Evolutionary conservation across 1,140 invertebrate species (phyloP).

Genomic region (Ganaspis sp.): DNA sequence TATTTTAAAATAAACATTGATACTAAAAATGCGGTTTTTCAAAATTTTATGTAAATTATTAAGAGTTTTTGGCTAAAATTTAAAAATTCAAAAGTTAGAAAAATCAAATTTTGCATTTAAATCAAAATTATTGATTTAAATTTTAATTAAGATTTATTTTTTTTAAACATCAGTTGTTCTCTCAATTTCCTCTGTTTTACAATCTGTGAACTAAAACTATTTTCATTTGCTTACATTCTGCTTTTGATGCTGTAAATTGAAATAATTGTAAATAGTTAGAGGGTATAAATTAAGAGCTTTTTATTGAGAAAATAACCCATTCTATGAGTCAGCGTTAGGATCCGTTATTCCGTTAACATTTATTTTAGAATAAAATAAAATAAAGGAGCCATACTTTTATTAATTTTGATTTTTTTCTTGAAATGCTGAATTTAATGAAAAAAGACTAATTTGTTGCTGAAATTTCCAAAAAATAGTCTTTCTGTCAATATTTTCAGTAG

Average conservation of each 20-base stretch:
- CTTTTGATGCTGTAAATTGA: not conserved
- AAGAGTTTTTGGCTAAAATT: too few relatives aligned
- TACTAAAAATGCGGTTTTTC: too few relatives aligned
- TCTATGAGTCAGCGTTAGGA: constrained; percentile 1
- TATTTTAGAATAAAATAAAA: not conserved
- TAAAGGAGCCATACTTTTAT: not conserved
- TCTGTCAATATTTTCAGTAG: too few relatives aligned
- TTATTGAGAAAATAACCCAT: not conserved
- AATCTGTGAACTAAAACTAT: not conserved
- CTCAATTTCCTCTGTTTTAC: not conserved
- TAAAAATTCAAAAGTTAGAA: too few relatives aligned
- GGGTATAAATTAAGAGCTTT: not conserved
- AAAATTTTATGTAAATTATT: too few relatives aligned
- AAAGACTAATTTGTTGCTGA: too few relatives aligned
- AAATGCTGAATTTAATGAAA: too few relatives aligned
- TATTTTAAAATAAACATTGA: too few relatives aligned
- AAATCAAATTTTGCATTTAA: too few relatives aligned
- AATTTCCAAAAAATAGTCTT: too few relatives aligned
- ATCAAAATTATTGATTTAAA: too few relatives aligned
- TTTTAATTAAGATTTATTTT: not conserved
- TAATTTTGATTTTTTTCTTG: too few relatives aligned
- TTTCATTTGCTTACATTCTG: not conserved
- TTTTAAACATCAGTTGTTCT: not conserved
- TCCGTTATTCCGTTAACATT: not conserved
- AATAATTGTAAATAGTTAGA: not conserved